Evolutionary conservation across 2,113 vertebrate species (phyloP).

Genomic region (Serilophus lunatus): DNA sequence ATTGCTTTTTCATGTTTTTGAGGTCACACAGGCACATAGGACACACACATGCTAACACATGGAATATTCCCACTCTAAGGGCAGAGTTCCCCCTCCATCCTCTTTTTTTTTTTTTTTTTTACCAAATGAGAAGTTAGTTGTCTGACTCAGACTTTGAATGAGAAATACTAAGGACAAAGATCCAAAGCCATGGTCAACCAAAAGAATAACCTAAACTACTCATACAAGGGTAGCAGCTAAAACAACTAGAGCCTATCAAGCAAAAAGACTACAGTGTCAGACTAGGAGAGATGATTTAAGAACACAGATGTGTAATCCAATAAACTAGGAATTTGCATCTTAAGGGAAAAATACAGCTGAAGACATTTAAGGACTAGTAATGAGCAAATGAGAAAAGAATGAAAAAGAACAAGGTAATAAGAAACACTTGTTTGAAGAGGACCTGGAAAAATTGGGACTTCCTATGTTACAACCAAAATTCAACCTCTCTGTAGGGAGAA

Average conservation of each 20-base stretch:
- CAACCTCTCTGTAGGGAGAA: neutral
- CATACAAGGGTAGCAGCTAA: neutral
- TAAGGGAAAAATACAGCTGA: neutral
- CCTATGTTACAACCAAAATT: neutral
- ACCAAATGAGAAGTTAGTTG: neutral
- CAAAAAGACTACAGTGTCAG: neutral
- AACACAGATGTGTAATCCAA: neutral
- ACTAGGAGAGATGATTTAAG: neutral
- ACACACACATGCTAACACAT: fast-evolving
- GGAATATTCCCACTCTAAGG: neutral
- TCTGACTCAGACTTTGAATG: neutral
- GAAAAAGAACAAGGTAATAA: neutral
- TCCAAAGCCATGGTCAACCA: neutral
- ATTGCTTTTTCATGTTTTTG: neutral
- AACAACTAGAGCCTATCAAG: neutral
- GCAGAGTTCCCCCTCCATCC: neutral
- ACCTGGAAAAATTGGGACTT: neutral
- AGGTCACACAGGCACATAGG: neutral
- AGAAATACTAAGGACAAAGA: neutral
- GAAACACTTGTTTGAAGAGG: neutral
- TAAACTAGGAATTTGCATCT: neutral
- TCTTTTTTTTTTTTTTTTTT: neutral
- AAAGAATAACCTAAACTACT: neutral
- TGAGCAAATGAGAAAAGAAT: neutral
- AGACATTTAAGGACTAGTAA: neutral